These are phyloP conservation scores for Zeus faber DNA, from an alignment of 2,113 vertebrate genomes.

Conservation along the genomic window DNA sequence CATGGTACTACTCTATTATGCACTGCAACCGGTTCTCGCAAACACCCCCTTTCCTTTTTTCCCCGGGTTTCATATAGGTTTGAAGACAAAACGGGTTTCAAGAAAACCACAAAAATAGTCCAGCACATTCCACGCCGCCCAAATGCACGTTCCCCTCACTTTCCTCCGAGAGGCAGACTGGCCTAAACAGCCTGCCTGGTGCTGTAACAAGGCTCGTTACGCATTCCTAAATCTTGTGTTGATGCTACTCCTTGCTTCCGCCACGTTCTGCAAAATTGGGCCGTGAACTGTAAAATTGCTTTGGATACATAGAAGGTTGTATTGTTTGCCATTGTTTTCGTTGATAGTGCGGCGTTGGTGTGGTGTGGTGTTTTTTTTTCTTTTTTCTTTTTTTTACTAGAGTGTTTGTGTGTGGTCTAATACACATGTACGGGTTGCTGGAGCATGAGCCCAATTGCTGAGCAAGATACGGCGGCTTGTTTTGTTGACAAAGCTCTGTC, in stretches of 20 bases:
- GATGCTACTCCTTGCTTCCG: slow-evolving; percentile 43
- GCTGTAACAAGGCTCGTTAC: slow-evolving; percentile 57
- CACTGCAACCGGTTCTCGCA: too few species aligned
- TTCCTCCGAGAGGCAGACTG: slow-evolving; percentile 21
- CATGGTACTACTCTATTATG: too few species aligned
- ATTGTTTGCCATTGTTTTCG: slow-evolving; percentile 4
- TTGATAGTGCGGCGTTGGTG: background rate
- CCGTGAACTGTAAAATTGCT: slow-evolving; percentile 66
- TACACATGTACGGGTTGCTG: slow-evolving; percentile 61
- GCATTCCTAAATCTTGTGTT: slow-evolving; percentile 43
- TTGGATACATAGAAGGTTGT: slow-evolving; percentile 47
- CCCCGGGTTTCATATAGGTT: too few species aligned
- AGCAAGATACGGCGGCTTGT: slow-evolving; percentile 43
- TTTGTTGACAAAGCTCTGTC: slow-evolving; percentile 65
- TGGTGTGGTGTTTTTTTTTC: too few species aligned
- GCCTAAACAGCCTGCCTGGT: slow-evolving; percentile 36
- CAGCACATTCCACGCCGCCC: background rate
- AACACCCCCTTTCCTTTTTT: too few species aligned
- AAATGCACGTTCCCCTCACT: background rate
- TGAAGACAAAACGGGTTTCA: too few species aligned
- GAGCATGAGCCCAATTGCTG: slow-evolving; percentile 39
- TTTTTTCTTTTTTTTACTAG: too few species aligned
- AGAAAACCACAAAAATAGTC: background rate
- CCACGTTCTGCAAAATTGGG: slow-evolving; percentile 56
- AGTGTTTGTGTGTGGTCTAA: slow-evolving; percentile 43